phyloP scores from a whole-genome alignment of 2,113 vertebrate species.

The Siniperca chuatsi region DNA sequence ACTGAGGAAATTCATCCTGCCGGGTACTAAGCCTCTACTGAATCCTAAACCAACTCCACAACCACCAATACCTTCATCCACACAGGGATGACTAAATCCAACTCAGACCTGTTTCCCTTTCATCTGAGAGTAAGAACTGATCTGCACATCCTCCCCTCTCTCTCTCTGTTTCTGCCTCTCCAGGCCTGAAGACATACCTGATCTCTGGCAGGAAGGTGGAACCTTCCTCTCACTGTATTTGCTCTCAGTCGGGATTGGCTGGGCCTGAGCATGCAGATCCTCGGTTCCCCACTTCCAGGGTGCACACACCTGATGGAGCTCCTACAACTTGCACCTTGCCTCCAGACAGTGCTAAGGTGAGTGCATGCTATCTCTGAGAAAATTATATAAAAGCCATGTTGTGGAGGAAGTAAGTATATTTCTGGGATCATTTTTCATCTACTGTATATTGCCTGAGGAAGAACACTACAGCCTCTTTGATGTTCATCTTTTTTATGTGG shows the following conservation, averaged over 20 bases:
- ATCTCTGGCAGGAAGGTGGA: conserved; percentile 92
- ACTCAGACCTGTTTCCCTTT: conserved; percentile 6
- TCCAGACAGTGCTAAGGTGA: conserved; percentile 73
- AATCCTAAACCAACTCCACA: conserved; percentile 36
- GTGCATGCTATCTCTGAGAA: neutral
- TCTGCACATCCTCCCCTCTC: conserved; percentile 15
- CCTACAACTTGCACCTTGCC: conserved; percentile 73
- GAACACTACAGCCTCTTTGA: conserved; percentile 32
- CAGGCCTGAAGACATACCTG: conserved; percentile 95
- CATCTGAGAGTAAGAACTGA: conserved; percentile 15
- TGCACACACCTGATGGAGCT: conserved; percentile 74
- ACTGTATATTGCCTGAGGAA: conserved; percentile 42
- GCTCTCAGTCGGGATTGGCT: conserved; percentile 84
- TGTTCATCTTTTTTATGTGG: conserved; percentile 47
- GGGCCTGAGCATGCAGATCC: conserved; percentile 81
- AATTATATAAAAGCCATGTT: neutral
- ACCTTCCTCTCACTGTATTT: conserved; percentile 88
- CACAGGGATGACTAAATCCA: conserved; percentile 23
- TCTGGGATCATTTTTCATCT: conserved; percentile 21
- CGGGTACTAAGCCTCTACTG: conserved; percentile 33
- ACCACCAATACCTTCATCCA: conserved; percentile 12
- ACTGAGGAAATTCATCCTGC: conserved; percentile 26
- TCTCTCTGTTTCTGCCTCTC: conserved; percentile 35
- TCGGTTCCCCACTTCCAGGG: conserved; percentile 37
- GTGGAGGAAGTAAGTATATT: conserved; percentile 15